Base-by-base conservation (phyloP, 2,797 vertebrate genomes). In the Bradypodion ventrale region DNA sequence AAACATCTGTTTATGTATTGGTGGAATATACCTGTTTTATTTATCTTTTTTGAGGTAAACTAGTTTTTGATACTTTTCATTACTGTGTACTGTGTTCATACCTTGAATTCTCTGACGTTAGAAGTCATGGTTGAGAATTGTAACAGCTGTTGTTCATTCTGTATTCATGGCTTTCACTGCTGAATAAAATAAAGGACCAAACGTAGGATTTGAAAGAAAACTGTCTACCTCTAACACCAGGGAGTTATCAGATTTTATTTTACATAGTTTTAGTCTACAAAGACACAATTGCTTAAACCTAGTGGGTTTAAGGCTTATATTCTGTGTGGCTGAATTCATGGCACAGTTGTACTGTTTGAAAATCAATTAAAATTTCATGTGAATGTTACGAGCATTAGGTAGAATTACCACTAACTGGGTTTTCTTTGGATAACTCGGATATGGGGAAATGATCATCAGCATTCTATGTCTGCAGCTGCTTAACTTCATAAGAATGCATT, bases 151-250 rank as follows among this genome's bases (percentile, higher is more conserved):
- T 98, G 97, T 98, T 98, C 95, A 97, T 99, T 99, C 98, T 99
- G 98, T 99, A 99, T 98, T 98, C 98, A 99, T 99, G 98, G 98
- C 98, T 98, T 98, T 98, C 98, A 99, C 98, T 99, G 98, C 98
- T 99, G 98, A 99, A 99, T 99, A 98, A 99, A 99, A 99, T 99
- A 98, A 99, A 99, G 98, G 98, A 99, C 98, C 98, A 99, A 99
- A 99, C 98, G 97, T 99, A 99, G 98, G 98, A 98, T 98, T 98
- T 98, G 97, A 98, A 99, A 98, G 97, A 97, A 97, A 98, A 97
- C 97, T 97, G 97, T 98, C 97, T 98, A 98, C 97, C 97, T 98
- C 97, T 96, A 97, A 97, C 97, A 97, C 97, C 97, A 97, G 97
- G 97, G 97, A 97, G 95, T 98, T 97, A 96, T 93, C 96, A 96